phyloP scores from a whole-genome alignment of 2,888 invertebrate genomes.

The Isotomurus palustris region DNA sequence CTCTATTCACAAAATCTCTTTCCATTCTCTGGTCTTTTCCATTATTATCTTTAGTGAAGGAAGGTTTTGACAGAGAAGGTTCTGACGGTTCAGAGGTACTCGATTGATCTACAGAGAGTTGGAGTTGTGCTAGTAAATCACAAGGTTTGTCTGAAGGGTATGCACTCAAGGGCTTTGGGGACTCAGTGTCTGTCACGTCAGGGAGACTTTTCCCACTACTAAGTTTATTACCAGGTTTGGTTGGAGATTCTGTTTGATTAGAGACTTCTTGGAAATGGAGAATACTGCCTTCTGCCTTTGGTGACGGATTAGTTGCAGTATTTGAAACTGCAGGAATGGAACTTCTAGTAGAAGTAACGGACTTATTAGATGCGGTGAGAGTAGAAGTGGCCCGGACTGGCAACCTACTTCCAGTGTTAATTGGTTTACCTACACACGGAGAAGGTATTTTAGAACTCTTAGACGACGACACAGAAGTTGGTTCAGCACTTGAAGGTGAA shows the following conservation, averaged over 20 bases:
- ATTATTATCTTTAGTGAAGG: constrained; percentile 4
- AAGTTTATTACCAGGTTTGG: constrained; percentile 10
- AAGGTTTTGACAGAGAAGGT: too few species aligned
- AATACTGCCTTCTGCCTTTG: background rate
- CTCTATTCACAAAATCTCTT: background rate
- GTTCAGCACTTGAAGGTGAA: too few species aligned
- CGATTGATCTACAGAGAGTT: too few species aligned
- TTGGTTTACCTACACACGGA: too few species aligned
- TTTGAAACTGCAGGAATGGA: too few species aligned
- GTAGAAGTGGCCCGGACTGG: background rate
- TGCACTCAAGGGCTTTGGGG: constrained; percentile 9
- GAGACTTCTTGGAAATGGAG: background rate
- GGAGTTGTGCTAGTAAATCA: constrained; percentile 30
- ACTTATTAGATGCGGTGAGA: background rate
- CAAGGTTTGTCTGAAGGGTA: constrained; percentile 29
- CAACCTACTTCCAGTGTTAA: background rate
- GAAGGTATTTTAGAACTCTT: too few species aligned
- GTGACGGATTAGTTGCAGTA: too few species aligned
- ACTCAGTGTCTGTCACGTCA: constrained; percentile 31
- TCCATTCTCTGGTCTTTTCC: constrained; percentile 19
- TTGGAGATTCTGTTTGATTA: background rate
- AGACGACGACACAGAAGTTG: too few species aligned
- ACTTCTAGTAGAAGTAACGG: background rate
- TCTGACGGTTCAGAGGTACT: too few species aligned
- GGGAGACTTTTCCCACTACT: constrained; percentile 22